Percentiles rank a stretch among this genome's conserved stretches.
phyloP scores from a whole-genome alignment of 2,797 vertebrate genomes.

The Gastrophryne carolinensis region DNA sequence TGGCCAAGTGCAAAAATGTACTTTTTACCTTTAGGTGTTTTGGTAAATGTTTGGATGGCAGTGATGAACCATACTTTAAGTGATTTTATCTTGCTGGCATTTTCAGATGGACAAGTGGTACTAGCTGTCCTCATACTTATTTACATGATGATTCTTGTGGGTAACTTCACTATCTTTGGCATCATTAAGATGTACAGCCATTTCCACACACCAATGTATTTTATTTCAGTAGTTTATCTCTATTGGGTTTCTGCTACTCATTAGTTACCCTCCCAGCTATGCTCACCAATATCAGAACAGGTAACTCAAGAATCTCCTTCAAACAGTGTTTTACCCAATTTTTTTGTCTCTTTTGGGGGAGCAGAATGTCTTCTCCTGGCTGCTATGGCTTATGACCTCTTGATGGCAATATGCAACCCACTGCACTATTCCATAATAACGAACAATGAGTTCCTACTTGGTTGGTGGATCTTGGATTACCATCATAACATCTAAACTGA shows the following conservation, averaged over 20 bases:
- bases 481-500: conserved; percentile 45
- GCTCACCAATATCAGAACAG: conserved; percentile 50
- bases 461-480: background rate
- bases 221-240: conserved; percentile 59
- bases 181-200: conserved; percentile 30
- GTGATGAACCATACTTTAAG: background rate
- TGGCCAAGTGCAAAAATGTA: too few species aligned
- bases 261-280: conserved; percentile 58
- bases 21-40: background rate
- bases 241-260: conserved; percentile 57
- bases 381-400: conserved; percentile 55
- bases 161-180: conserved; percentile 50
- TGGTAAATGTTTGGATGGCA: background rate
- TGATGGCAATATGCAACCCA: conserved; percentile 1
- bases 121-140: conserved; percentile 30
- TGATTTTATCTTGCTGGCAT: conserved; percentile 5
- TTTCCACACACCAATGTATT: conserved; percentile 57
- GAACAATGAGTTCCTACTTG: background rate
- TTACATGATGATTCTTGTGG: conserved; percentile 34
- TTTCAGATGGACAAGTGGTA: background rate
- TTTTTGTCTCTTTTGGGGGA: conserved; percentile 58
- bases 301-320: conserved; percentile 54
- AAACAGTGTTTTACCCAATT: conserved; percentile 53
- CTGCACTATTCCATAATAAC: background rate
- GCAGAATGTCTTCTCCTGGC: conserved; percentile 54